Evolutionary conservation across 37 sponge, comb jelly and placozoan species (phyloP), one percentile per base, ranked within the genome.

Genomic region (Aplysina aerophoba): DNA sequence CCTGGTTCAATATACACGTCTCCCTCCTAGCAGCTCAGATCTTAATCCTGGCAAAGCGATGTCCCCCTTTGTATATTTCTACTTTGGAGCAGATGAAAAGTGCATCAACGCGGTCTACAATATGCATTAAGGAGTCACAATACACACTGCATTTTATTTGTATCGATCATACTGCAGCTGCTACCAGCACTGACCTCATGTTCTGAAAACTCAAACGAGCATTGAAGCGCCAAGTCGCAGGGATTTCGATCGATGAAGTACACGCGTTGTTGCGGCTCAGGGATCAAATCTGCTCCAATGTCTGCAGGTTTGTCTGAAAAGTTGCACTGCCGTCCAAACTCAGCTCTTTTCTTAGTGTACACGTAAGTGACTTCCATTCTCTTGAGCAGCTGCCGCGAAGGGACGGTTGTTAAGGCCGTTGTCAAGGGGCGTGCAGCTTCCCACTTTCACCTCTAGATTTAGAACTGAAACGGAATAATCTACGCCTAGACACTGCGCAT

Each of bases 331-430:
- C 97, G 90, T n/a, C 99, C 99, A 87, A 99, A 99, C 61, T 96
- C 97, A 17, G 83, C 66, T 50, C 99, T 78, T 80, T 93, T 93
- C 87, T 95, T 95, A 19, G 99, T 97, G 85, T 99, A 99, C 33
- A 99, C 99, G 71, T 97, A 90, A 19, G 90, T 90, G 33, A 99
- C 97, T 88, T 99, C 99, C 99, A 99, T 99, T 25, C 50, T 44
- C 50, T 8, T 8, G 50, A 44, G 64, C 64, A 62, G 64, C 64
- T 62, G 64, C 64, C 24, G 64, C 64, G 24, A 13, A 62, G 24
- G 2, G 12, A 4, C 12, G 64, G 64, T 62, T 28, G 28, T 28
- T 13, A 62, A 27, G 27, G 64, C 64, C 12, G 64, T 62, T 62
- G 64, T 13, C 11, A 62, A 27, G 64, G 64, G 4, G 64, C 15